A percentile compares a stretch with the other conserved stretches of the same genome.
phyloP scores from a whole-genome alignment of 2,888 invertebrate genomes.

The Leucania comma region DNA sequence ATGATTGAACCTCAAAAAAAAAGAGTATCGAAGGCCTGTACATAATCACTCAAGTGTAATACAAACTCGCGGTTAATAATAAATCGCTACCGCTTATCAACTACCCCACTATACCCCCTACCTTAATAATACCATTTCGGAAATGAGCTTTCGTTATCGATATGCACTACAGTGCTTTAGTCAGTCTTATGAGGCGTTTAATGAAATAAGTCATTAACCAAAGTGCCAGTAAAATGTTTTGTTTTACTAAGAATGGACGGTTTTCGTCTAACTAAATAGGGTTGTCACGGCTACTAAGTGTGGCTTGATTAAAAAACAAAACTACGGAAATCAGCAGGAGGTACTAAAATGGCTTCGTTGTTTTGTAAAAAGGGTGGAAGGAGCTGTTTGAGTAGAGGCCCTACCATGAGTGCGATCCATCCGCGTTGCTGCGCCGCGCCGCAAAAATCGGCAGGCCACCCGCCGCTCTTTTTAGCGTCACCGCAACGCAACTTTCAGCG shows the following conservation, averaged over 20 bases:
- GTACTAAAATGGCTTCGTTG: conserved; percentile 18
- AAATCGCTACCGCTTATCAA: conserved; percentile 45
- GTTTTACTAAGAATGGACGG: conserved; percentile 74
- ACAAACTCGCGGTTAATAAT: not conserved
- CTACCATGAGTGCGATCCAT: too few relatives aligned
- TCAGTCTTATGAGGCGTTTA: conserved; percentile 78
- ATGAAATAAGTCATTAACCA: conserved; percentile 87
- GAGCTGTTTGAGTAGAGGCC: not conserved
- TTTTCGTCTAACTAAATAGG: conserved; percentile 61
- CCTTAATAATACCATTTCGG: conserved; percentile 77
- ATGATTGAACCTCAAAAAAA: too few relatives aligned
- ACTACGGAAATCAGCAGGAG: conserved; percentile 34
- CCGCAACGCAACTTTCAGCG: too few relatives aligned
- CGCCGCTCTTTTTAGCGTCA: too few relatives aligned
- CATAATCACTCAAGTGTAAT: too few relatives aligned
- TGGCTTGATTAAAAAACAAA: conserved; percentile 36
- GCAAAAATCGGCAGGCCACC: too few relatives aligned
- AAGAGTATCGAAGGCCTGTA: too few relatives aligned
- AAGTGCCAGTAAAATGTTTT: conserved; percentile 79
- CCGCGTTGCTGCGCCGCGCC: too few relatives aligned
- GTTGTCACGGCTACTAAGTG: conserved; percentile 33
- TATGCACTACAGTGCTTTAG: conserved; percentile 73
- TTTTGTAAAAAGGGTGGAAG: conserved; percentile 17
- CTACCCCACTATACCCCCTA: conserved; percentile 42
- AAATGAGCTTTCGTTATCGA: conserved; percentile 79